phyloP scores from a whole-genome alignment of 2,797 vertebrate genomes.

The Pitangus sulphuratus region DNA sequence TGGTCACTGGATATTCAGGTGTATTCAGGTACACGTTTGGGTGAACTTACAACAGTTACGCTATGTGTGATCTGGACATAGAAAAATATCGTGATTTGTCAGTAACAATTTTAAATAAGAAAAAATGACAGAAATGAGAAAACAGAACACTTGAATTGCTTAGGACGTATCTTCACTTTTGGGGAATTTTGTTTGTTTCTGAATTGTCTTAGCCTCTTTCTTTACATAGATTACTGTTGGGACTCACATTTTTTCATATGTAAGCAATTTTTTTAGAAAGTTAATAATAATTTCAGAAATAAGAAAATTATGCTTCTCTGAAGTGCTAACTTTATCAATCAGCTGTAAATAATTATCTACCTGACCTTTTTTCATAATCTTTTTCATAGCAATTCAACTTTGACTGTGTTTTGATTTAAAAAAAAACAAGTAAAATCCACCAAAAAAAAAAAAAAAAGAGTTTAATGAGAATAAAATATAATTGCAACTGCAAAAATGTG shows the following conservation, averaged over 20 bases:
- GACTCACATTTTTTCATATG: neutral
- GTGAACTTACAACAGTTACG: neutral
- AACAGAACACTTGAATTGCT: neutral
- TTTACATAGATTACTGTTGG: neutral
- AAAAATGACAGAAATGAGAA: neutral
- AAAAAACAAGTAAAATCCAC: no score
- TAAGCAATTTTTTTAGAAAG: neutral
- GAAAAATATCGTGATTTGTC: neutral
- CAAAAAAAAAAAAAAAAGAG: neutral
- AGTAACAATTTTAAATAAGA: neutral
- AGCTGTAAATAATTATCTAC: neutral
- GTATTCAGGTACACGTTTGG: neutral
- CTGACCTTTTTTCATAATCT: neutral
- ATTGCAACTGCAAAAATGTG: neutral
- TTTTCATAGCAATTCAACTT: neutral
- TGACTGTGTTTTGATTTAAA: neutral
- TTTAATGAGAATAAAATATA: constrained; percentile 20
- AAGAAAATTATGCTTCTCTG: neutral
- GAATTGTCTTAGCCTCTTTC: neutral
- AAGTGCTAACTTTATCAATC: neutral
- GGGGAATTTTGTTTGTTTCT: neutral
- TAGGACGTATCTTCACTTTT: neutral
- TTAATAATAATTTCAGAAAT: neutral
- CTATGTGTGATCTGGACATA: neutral
- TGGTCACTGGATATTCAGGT: neutral